Conservation (phyloP, 2,113 vertebrate genomes). For the Scytalopus superciliaris region DNA sequence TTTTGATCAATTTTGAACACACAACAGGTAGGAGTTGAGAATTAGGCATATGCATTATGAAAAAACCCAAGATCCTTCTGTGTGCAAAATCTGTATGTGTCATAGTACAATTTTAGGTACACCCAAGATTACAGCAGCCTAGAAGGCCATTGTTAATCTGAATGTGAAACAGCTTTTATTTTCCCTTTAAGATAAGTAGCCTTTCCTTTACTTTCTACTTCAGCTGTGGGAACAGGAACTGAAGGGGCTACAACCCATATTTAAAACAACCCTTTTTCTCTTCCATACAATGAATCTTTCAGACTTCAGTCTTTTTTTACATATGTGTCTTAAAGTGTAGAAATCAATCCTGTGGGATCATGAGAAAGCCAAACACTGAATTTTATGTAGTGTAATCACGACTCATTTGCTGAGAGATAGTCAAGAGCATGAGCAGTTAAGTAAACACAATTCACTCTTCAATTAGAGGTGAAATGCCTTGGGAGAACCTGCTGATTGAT, state of each 20-base stretch:
- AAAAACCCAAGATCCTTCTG: not conserved
- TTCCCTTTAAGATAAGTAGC: not conserved
- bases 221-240: not conserved
- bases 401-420: conserved; percentile 1
- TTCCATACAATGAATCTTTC: not conserved
- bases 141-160: not conserved
- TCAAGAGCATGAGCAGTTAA: not conserved
- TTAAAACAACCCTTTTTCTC: not conserved
- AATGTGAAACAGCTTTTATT: not conserved
- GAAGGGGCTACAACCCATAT: not conserved
- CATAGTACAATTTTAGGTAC: not conserved
- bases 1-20: not conserved
- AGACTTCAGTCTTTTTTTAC: not conserved
- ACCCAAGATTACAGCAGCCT: not conserved
- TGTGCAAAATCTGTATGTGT: not conserved
- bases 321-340: not conserved
- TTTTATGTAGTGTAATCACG: not conserved
- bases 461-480: conserved; percentile 30
- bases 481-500: not conserved
- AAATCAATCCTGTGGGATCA: not conserved
- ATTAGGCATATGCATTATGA: not conserved
- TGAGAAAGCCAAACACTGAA: not conserved
- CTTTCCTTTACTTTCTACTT: not conserved
- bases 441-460: conserved; percentile 42
- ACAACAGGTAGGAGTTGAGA: not conserved